phyloP scores from a whole-genome alignment of 2,888 invertebrate species.

The Bhutanitis thaidina region DNA sequence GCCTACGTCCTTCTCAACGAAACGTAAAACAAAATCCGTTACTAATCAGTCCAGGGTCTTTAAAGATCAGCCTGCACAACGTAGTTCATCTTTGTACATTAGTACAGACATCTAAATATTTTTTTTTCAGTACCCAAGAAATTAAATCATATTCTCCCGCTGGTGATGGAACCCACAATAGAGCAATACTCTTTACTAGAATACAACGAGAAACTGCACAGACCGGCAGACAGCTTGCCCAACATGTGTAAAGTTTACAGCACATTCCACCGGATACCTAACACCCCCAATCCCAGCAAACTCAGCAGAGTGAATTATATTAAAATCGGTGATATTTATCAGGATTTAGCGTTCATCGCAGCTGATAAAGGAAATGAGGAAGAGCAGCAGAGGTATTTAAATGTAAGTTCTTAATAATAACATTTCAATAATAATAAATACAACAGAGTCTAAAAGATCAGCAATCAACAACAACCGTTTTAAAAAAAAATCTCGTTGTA shows the following conservation, averaged over 20 bases:
- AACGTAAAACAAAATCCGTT: too few species aligned
- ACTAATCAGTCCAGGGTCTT: too few species aligned
- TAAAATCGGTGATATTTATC: slow-evolving; percentile 38
- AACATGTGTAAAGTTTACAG: slow-evolving; percentile 53
- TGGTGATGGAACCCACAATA: slow-evolving; percentile 41
- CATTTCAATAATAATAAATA: background rate
- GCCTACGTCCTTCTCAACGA: too few species aligned
- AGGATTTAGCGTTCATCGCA: slow-evolving; percentile 47
- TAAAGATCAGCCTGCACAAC: too few species aligned
- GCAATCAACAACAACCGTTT: too few species aligned
- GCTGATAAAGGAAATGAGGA: slow-evolving; percentile 26
- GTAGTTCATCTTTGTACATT: too few species aligned
- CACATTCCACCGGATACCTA: slow-evolving; percentile 49
- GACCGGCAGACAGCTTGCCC: slow-evolving; percentile 38
- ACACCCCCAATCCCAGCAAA: slow-evolving; percentile 29
- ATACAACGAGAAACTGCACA: slow-evolving; percentile 56
- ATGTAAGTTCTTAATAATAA: slow-evolving; percentile 39
- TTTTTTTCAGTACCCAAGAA: slow-evolving; percentile 40
- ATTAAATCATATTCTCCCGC: slow-evolving; percentile 40
- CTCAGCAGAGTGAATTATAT: slow-evolving; percentile 27
- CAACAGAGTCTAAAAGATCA: too few species aligned
- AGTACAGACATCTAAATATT: too few species aligned
- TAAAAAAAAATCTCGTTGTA: too few species aligned
- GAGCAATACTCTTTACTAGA: slow-evolving; percentile 48
- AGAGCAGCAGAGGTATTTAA: slow-evolving; percentile 34